Evolutionary conservation across 2,888 invertebrate species (phyloP).

Genomic region (Pandemis corylana): DNA sequence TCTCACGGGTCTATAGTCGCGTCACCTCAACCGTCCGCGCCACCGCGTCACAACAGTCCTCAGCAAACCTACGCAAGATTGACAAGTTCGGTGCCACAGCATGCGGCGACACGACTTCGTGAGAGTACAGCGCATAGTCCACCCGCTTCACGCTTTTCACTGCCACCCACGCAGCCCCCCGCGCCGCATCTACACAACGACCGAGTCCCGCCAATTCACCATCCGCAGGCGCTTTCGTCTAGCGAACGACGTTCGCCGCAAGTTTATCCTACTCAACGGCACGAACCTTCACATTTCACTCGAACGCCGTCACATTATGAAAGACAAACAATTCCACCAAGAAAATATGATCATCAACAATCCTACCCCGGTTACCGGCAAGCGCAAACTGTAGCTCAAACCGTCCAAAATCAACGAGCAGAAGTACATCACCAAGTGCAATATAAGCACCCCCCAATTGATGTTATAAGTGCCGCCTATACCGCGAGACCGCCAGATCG

Average conservation of each 20-base stretch:
- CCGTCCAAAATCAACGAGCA: constrained; percentile 69
- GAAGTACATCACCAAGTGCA: constrained; percentile 67
- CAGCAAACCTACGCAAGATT: constrained; percentile 74
- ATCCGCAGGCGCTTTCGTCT: constrained; percentile 64
- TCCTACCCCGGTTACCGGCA: constrained; percentile 77
- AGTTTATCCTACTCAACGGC: constrained; percentile 66
- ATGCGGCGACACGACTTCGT: constrained; percentile 66
- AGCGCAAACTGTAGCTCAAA: constrained; percentile 59
- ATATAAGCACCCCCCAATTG: constrained; percentile 69
- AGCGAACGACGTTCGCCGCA: constrained; percentile 65
- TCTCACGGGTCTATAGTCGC: constrained; percentile 63
- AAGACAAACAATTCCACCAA: constrained; percentile 66
- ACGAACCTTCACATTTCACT: constrained; percentile 69
- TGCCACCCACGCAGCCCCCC: constrained; percentile 61
- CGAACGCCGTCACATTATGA: constrained; percentile 70
- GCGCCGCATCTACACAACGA: constrained; percentile 74
- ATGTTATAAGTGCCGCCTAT: constrained; percentile 67
- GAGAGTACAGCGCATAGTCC: constrained; percentile 69
- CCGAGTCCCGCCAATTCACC: constrained; percentile 80
- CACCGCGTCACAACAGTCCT: constrained; percentile 66
- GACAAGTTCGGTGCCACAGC: constrained; percentile 72
- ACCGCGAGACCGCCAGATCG: constrained; percentile 67
- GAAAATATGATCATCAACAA: constrained; percentile 79
- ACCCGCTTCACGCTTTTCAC: constrained; percentile 67
- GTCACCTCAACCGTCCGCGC: constrained; percentile 70